A percentile compares a stretch with the other conserved stretches of the same genome.
Evolutionary conservation across 2,888 invertebrate genomes (phyloP).

Genomic region (Campoplex capitator): DNA sequence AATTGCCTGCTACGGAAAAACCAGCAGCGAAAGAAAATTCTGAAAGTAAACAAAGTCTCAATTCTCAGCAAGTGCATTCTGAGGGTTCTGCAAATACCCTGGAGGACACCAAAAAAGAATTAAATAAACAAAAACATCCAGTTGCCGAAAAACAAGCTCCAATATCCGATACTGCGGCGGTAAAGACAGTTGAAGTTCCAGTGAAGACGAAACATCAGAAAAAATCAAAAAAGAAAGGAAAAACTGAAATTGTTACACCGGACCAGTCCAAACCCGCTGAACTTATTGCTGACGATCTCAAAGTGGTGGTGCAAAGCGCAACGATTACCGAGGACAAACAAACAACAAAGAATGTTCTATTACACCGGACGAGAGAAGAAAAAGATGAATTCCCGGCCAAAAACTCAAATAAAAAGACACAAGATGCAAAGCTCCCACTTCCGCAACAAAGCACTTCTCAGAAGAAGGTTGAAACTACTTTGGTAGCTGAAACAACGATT

Average conservation of each 20-base stretch:
- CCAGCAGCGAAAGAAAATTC: slow-evolving; percentile 49
- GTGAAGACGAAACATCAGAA: slow-evolving; percentile 58
- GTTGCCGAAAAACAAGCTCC: slow-evolving; percentile 76
- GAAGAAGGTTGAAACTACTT: slow-evolving; percentile 15
- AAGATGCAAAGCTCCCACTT: slow-evolving; percentile 40
- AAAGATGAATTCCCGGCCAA: slow-evolving; percentile 35
- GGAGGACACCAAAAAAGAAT: slow-evolving; percentile 60
- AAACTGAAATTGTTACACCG: slow-evolving; percentile 31
- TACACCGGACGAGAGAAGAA: background rate
- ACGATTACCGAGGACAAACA: slow-evolving; percentile 8
- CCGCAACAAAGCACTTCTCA: slow-evolving; percentile 42
- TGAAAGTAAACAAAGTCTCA: slow-evolving; percentile 57
- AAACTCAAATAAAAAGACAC: slow-evolving; percentile 28
- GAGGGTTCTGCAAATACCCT: slow-evolving; percentile 84
- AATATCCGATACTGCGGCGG: background rate
- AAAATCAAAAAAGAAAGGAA: slow-evolving; percentile 64
- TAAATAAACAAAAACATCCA: slow-evolving; percentile 77
- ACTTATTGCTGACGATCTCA: background rate
- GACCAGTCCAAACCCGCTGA: slow-evolving; percentile 30
- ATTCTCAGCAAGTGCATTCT: slow-evolving; percentile 76
- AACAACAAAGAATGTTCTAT: background rate
- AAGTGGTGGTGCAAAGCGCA: slow-evolving; percentile 7
- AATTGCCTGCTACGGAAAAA: slow-evolving; percentile 13
- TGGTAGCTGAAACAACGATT: slow-evolving; percentile 23
- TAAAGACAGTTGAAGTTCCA: slow-evolving; percentile 43